Evolutionary conservation across 2,113 vertebrate genomes (phyloP).

Genomic region (Pungitius pungitius): DNA sequence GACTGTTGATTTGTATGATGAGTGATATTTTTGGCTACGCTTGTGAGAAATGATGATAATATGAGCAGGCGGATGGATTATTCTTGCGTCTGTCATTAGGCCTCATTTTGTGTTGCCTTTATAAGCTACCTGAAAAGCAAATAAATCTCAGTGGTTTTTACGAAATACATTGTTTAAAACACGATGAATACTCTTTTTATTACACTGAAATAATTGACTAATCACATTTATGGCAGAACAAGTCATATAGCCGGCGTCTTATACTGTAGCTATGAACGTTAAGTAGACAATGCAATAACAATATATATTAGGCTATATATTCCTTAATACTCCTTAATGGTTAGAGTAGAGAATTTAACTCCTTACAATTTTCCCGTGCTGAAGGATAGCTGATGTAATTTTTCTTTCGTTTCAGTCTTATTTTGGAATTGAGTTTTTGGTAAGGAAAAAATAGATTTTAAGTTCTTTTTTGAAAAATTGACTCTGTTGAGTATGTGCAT

Average conservation of each 20-base stretch:
- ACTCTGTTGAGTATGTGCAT: too few species aligned
- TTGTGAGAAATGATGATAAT: constrained; percentile 30
- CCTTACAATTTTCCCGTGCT: background rate
- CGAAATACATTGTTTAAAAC: background rate
- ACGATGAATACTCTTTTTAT: background rate
- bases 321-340: background rate
- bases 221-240: background rate
- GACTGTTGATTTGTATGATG: constrained; percentile 33
- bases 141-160: background rate
- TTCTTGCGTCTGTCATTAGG: constrained; percentile 24
- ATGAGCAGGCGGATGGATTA: constrained; percentile 27
- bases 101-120: constrained; percentile 12
- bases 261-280: background rate
- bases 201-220: background rate
- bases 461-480: background rate
- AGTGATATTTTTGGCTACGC: constrained; percentile 27
- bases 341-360: background rate
- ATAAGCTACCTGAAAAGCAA: constrained; percentile 20
- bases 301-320: background rate
- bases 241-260: background rate
- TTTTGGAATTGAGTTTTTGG: background rate
- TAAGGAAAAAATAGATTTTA: background rate
- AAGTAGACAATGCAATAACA: background rate
- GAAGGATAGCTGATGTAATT: background rate
- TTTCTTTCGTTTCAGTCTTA: background rate